Evolutionary conservation across 2,113 vertebrate genomes (phyloP).

Genomic region (Cyprinodon brontotheroides): DNA sequence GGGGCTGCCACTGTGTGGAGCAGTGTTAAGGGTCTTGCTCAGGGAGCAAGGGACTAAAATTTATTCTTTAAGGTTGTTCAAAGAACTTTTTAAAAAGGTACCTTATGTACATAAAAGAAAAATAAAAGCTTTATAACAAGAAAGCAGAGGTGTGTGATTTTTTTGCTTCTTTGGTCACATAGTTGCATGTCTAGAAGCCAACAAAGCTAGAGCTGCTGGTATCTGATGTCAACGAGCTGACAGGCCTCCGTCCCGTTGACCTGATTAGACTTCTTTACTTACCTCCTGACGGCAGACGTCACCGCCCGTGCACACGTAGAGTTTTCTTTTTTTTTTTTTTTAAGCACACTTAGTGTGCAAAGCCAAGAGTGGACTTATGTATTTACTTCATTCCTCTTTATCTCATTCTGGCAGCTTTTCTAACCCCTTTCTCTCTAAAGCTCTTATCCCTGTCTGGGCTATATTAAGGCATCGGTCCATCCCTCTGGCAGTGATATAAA

Average conservation of each 20-base stretch:
- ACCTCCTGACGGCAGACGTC: background rate
- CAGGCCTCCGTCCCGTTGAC: slow-evolving; percentile 11
- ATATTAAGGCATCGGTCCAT: slow-evolving; percentile 55
- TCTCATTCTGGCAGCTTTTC: slow-evolving; percentile 24
- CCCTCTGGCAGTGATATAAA: slow-evolving; percentile 41
- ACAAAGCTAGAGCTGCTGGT: background rate
- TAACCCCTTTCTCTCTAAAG: slow-evolving; percentile 33
- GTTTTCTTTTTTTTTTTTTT: background rate
- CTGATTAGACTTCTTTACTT: slow-evolving; percentile 11
- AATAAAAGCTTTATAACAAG: background rate
- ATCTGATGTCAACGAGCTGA: slow-evolving; percentile 21
- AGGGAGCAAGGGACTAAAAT: too few relatives aligned
- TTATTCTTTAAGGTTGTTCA: too few relatives aligned
- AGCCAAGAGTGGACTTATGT: background rate
- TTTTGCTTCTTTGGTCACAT: background rate
- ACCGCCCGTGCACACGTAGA: background rate
- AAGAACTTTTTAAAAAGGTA: too few relatives aligned
- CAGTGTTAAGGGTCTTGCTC: too few relatives aligned
- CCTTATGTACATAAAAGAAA: background rate
- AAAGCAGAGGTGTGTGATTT: background rate
- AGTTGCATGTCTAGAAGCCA: background rate
- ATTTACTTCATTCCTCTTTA: slow-evolving; percentile 6
- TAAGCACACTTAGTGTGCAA: background rate
- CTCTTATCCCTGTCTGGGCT: slow-evolving; percentile 59
- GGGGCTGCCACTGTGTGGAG: too few relatives aligned